Evolutionary conservation across 2,888 invertebrate genomes (phyloP), one percentile per base, ranked within the genome.

Genomic region (Morpho achilles): DNA sequence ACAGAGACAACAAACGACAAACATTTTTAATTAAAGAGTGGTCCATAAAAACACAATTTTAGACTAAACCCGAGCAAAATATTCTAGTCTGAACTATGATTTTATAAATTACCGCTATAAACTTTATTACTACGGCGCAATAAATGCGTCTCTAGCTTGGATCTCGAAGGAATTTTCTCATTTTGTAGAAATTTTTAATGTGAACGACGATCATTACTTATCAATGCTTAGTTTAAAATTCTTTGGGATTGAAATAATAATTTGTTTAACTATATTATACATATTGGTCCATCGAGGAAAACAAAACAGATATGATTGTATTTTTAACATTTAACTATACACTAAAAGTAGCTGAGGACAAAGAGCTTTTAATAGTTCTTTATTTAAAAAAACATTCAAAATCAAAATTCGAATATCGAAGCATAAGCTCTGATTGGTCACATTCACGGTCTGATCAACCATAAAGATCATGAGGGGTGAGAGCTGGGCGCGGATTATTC

Each of bases 401-500:
- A 53, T 53, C 7, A 58, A 58, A 43, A 32, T 53, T 49, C 53
- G 10, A 58, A 50, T 54, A 45, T 49, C 32, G 10, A 44, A 57
- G 7, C 16, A 9, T 22, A 16, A 23, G 10, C 40, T 45, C 16
- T 53, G 49, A 58, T 53, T 53, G 44, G 58, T 45, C 45, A 50
- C 48, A 32, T 48, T 51, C 43, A 57, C 53, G 46, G 44, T 23
- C 50, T 49, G 46, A 43, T 56, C 10, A 50, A 22, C 86, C 89
- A 73, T 89, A 88, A 9, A 88, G 79, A 64, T 89, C 88, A 52
- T 86, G 85, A 9, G 85, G 85, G 48, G 88, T 84, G 68, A 71
- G 84, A 52, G 55, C 56, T 61, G 70, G 61, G 68, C 65, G 71
- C 73, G 76, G 64, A 68, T 66, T 66, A 39, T 75, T 64, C 61